Conservation (phyloP, 2,888 invertebrate genomes). For the Sesamia inferens region DNA sequence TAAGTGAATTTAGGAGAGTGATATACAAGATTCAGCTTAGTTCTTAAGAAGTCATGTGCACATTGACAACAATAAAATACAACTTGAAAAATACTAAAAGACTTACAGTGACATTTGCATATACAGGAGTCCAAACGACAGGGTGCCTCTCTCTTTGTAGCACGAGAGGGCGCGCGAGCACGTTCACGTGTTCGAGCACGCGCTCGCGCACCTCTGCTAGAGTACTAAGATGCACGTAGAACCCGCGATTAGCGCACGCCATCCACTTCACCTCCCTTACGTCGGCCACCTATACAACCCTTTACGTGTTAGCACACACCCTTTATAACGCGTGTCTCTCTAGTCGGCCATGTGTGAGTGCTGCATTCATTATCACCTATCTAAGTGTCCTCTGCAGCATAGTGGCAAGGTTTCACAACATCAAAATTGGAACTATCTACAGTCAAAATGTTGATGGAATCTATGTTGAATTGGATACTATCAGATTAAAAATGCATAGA, state of each 20-base stretch:
- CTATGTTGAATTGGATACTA: slow-evolving; percentile 1
- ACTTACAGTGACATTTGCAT: slow-evolving; percentile 96
- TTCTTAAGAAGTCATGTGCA: background rate
- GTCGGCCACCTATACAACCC: slow-evolving; percentile 92
- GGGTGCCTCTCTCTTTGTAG: slow-evolving; percentile 95
- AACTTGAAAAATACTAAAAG: background rate
- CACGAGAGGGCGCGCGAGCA: slow-evolving; percentile 98
- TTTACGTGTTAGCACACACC: slow-evolving; percentile 64
- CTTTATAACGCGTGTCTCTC: slow-evolving; percentile 7
- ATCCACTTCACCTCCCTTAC: slow-evolving; percentile 98
- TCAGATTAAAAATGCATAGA: slow-evolving; percentile 8
- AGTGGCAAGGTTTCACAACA: slow-evolving; percentile 45
- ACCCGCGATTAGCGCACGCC: slow-evolving; percentile 99
- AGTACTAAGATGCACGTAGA: slow-evolving; percentile 98
- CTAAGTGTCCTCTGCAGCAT: slow-evolving; percentile 55
- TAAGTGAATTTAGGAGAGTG: slow-evolving; percentile 65
- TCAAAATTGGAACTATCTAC: slow-evolving; percentile 43
- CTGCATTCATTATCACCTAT: slow-evolving; percentile 54
- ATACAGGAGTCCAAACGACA: slow-evolving; percentile 99
- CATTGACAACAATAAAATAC: background rate
- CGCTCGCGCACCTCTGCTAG: slow-evolving; percentile 99
- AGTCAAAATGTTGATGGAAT: slow-evolving; percentile 24
- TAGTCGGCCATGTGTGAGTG: slow-evolving; percentile 54
- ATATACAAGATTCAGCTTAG: background rate
- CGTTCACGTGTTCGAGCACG: slow-evolving; percentile 98